Percentiles rank a stretch among this genome's conserved stretches.
phyloP scores from a whole-genome alignment of 2,888 invertebrate species.

The Eustalomyia histrio region DNA sequence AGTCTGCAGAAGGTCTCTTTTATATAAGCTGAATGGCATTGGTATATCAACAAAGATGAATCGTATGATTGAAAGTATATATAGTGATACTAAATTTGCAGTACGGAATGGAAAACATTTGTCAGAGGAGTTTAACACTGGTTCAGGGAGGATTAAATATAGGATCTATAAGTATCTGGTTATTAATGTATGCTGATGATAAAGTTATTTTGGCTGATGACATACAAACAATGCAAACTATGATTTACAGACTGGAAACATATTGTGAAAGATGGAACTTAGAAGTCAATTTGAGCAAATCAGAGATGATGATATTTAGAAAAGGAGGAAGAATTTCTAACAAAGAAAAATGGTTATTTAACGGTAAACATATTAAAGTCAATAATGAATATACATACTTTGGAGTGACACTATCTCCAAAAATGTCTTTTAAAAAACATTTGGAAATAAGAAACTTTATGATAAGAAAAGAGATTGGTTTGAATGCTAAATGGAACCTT shows the following conservation, averaged over 20 bases:
- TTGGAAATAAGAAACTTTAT: too few species aligned
- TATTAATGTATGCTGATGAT: constrained; percentile 25
- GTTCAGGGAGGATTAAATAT: constrained; percentile 10
- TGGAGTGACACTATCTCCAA: too few species aligned
- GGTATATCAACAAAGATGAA: neutral
- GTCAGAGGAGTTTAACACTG: neutral
- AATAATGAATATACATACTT: too few species aligned
- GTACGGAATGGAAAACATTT: neutral
- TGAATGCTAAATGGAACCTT: too few species aligned
- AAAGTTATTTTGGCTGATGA: constrained; percentile 17
- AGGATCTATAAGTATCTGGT: neutral
- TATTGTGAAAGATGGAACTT: constrained; percentile 39
- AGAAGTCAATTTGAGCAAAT: constrained; percentile 24
- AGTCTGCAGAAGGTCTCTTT: neutral
- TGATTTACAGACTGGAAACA: constrained; percentile 2
- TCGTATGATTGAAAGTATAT: neutral
- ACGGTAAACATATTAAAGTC: neutral
- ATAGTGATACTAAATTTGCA: neutral
- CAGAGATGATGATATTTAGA: constrained; percentile 35
- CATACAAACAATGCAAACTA: neutral
- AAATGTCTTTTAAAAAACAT: too few species aligned
- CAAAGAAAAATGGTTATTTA: neutral
- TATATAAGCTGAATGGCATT: neutral
- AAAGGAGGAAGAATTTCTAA: constrained; percentile 2
- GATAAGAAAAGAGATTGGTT: too few species aligned